Base-by-base conservation (phyloP, 1,140 invertebrate genomes). In the Coptotermes formosanus region DNA sequence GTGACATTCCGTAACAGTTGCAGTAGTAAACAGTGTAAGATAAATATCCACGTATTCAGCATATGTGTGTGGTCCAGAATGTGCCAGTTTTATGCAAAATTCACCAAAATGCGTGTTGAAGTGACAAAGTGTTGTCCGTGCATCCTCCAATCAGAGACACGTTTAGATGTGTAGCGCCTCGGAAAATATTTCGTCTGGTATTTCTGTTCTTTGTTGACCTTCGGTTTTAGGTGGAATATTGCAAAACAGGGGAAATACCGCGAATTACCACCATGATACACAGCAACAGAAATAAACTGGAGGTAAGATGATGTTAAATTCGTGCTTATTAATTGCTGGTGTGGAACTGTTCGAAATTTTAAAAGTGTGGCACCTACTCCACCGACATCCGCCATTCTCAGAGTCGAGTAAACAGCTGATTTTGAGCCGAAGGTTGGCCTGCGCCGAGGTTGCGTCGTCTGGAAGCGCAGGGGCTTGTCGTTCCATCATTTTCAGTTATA, bases 201-300 rank as follows among this genome's bases (percentile, higher is more conserved):
- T 85, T 85, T 85, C 59, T 59, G 81, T 85, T 69, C 85, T 82
- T 85, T 82, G 59, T 75, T 85, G 85, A 85, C 64, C 16, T 85
- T 55, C 32, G 55, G 75, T 69, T 64, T 43, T 43, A 30, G 8
- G 21, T 8, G 16, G 38, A 85, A 64, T 85, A 32, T 69, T n/a
- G 11, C 9, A 38, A 45, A 85, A 55, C 25, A 69, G 38, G 8
- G 30, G 85, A 55, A 30, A 12, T 85, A 85, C 59, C 52, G n/a
- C 44, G 85, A 30, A 25, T 19, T 38, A 30, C 19, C 59, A 69
- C 3, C 38, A 86, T 86, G 85, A 86, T 86, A 82, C 85, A 86
- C 85, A 82, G 81, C 81, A 86, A 83, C 64, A 86, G 85, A 86
- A 82, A 86, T 86, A 86, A 86, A 59, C 52, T 86, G n/a, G 85